Conservation (phyloP, 2,113 vertebrate genomes). For the Climacteris rufus region DNA sequence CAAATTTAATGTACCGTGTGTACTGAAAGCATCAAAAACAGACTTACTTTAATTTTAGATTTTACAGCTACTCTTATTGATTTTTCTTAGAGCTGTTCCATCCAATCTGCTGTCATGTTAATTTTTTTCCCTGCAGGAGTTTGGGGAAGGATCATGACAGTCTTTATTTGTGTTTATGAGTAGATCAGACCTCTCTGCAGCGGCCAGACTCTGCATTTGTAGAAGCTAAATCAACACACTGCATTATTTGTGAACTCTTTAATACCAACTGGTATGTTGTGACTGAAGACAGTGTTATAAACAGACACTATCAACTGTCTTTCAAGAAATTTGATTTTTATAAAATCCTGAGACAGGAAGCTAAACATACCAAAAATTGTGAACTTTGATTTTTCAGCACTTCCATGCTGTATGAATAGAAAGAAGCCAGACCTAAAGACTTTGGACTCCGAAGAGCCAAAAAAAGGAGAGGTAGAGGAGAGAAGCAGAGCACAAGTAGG, state of each 20-base stretch:
- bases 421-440: background rate
- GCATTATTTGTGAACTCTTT: background rate
- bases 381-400: background rate
- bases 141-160: background rate
- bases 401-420: background rate
- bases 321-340: background rate
- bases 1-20: constrained; percentile 59
- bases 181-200: background rate
- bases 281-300: background rate
- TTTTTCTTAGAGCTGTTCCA: constrained; percentile 57
- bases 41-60: constrained; percentile 61
- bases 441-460: background rate
- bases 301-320: background rate
- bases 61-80: constrained; percentile 45
- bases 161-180: background rate
- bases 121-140: constrained; percentile 7
- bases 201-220: background rate
- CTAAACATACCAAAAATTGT: background rate
- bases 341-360: background rate
- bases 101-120: constrained; percentile 14
- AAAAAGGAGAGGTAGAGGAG: background rate
- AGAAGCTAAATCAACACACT: background rate
- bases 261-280: background rate
- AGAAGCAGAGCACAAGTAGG: background rate
- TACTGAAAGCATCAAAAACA: constrained; percentile 61